Conservation (phyloP, 2,888 invertebrate genomes). For the Acanthoscelides obtectus region DNA sequence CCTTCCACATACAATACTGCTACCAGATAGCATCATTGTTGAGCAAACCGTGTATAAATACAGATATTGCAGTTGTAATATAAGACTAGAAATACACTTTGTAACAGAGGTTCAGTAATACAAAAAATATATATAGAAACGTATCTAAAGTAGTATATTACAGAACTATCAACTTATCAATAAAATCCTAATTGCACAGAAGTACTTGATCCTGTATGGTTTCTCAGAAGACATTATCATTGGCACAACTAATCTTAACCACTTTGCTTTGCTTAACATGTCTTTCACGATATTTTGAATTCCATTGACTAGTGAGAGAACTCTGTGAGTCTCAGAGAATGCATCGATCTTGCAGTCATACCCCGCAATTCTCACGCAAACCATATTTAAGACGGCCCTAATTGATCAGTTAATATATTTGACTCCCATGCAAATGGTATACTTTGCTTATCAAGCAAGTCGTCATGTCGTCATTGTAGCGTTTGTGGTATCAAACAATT, state of each 20-base stretch:
- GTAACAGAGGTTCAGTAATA: slow-evolving; percentile 19
- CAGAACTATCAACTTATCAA: background rate
- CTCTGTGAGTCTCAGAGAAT: no score
- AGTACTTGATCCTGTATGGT: background rate
- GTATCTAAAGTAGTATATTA: background rate
- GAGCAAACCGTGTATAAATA: slow-evolving; percentile 38
- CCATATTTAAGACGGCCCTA: no score
- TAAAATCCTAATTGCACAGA: background rate
- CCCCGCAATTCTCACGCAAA: no score
- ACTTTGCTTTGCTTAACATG: background rate
- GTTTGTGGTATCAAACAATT: no score
- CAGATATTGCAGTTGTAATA: slow-evolving; percentile 30
- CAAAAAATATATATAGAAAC: background rate
- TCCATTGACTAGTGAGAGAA: no score
- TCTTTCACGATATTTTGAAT: no score
- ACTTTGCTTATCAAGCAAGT: no score
- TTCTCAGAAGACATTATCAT: background rate
- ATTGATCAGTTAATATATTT: no score
- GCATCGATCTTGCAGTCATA: no score
- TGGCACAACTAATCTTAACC: background rate
- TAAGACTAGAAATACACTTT: slow-evolving; percentile 35
- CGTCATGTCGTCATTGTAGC: no score
- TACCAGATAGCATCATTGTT: slow-evolving; percentile 28
- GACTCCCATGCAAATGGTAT: no score
- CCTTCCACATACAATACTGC: slow-evolving; percentile 26